Evolutionary conservation across 2,888 invertebrate genomes (phyloP), one percentile per base, ranked within the genome.

Genomic region (Eupithecia dodoneata): DNA sequence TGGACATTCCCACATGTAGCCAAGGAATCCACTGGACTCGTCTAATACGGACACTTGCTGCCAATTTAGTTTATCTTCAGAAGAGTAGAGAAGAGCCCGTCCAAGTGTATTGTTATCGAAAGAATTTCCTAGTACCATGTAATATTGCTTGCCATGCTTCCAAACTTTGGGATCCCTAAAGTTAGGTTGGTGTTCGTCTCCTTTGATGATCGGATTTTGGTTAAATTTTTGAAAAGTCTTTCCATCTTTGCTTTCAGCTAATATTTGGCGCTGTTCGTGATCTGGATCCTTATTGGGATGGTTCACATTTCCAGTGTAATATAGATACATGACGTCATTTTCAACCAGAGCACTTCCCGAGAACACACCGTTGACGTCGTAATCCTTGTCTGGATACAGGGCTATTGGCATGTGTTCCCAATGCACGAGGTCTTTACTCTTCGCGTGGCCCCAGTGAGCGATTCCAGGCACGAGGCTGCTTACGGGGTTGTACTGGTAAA

Each of bases 381-480:
- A 94, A 12, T 81, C 71, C 52, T 89, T 5, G 73, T 95, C 93
- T 4, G 96, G 95, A 65, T 88, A 86, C 85, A 96, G 83, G 3
- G 96, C 95, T 12, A 95, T 91, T 0, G 93, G 92, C 4, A 91
- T 83, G 78, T 95, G 89, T 78, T 90, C 82, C 96, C 96, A 96
- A 75, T 89, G 82, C 1, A 95, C 87, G 2, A 96, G 82, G 79
- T 96, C 95, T 0, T 71, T 79, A 75, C 95, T 95, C 71, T 86
- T 91, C 0, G 93, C 93, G 79, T 96, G 96, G 0, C 93, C 96
- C 96, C 96, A 96, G 78, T 94, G 91, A 63, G 93, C 94, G 30
- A 86, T 87, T 3, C 93, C 91, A 0, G 94, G 88, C 3, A 81
- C 87, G 2, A 83, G 81, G 69, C 93, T 91, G 49, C 87, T 88